A percentile compares a stretch with the other conserved stretches of the same genome.
phyloP scores from a whole-genome alignment of 2,113 vertebrate genomes.

The Benthochromis sp. region DNA sequence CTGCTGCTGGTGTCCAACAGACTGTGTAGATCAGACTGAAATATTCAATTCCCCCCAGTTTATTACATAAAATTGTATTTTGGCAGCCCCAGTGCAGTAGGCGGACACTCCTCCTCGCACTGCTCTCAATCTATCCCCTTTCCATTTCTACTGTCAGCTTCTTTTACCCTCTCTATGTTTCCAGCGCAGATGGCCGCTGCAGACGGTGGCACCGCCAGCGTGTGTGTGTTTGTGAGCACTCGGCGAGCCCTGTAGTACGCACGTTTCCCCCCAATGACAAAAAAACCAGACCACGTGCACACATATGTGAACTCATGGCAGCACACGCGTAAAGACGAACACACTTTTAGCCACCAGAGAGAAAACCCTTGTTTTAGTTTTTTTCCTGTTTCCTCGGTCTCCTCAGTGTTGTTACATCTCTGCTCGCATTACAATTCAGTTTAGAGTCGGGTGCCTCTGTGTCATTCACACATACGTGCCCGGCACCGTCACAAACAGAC shows the following conservation, averaged over 20 bases:
- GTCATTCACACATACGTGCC: neutral
- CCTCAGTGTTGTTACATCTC: neutral
- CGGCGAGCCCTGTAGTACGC: neutral
- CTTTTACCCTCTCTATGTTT: neutral
- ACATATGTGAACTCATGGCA: neutral
- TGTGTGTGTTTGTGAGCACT: neutral
- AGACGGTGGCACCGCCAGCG: neutral
- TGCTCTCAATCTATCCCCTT: neutral
- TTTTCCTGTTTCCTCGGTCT: neutral
- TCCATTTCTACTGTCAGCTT: neutral
- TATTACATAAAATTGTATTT: neutral
- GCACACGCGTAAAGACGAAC: neutral
- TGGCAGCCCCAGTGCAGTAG: neutral
- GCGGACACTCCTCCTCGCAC: neutral
- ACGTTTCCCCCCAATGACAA: neutral
- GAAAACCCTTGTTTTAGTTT: slow-evolving; percentile 27
- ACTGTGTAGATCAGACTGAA: neutral
- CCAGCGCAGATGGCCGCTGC: slow-evolving; percentile 14
- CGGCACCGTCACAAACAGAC: neutral
- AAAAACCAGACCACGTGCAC: rapidly evolving
- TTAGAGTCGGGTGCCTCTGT: neutral
- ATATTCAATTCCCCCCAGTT: neutral
- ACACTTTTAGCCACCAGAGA: neutral
- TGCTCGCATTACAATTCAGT: neutral
- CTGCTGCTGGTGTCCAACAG: neutral